phyloP scores from a whole-genome alignment of 2,888 invertebrate species.

The Lasioglossum oenotherae region DNA sequence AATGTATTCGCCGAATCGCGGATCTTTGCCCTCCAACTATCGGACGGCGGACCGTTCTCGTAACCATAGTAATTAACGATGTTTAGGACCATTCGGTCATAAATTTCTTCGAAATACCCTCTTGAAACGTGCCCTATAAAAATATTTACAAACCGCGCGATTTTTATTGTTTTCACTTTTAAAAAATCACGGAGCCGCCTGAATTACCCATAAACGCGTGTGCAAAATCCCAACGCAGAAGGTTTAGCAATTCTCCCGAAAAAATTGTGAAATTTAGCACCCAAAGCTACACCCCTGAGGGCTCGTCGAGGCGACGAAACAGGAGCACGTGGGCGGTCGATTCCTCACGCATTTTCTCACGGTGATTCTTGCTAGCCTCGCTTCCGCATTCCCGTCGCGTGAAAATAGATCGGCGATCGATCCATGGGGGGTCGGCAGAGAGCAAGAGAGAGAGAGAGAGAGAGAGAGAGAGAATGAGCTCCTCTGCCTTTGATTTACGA shows the following conservation, averaged over 20 bases:
- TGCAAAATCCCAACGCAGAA: too few species aligned
- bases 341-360: conserved; percentile 42
- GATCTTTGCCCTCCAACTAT: not conserved
- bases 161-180: too few species aligned
- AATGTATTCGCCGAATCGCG: not conserved
- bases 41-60: not conserved
- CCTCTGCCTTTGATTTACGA: not conserved
- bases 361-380: conserved; percentile 11
- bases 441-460: not conserved
- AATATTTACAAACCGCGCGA: too few species aligned
- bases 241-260: too few species aligned
- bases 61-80: too few species aligned
- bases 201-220: too few species aligned
- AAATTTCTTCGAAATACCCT: too few species aligned
- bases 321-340: not conserved
- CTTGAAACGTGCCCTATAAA: too few species aligned
- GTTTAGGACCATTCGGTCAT: not conserved
- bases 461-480: not conserved
- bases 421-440: not conserved
- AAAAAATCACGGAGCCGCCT: too few species aligned
- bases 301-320: not conserved
- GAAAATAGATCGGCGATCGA: not conserved
- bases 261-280: too few species aligned
- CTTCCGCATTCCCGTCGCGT: not conserved
- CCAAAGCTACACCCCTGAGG: not conserved